Base-by-base conservation (phyloP, 1,140 invertebrate species). In the Musca domestica region DNA sequence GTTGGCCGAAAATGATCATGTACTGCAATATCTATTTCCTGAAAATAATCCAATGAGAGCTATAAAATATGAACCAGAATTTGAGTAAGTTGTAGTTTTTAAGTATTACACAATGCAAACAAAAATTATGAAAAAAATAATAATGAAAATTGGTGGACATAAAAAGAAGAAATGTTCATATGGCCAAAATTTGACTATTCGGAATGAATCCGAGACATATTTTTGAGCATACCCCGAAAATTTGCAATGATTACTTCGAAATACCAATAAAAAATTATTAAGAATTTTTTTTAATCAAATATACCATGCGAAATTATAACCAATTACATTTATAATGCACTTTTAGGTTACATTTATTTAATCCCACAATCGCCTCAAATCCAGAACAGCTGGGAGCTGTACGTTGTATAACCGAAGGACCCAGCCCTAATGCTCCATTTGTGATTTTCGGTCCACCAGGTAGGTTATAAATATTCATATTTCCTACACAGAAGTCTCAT, bases 401-500 rank as follows among this genome's bases (percentile, higher is more conserved):
- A 0, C 49, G 67, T 48, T 70, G 73, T n/a, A 76, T 80, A 48
- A 66, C 74, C 34, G 58, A 69, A 9, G 77, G 77, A 19, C 72
- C 77, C 12, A 80, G 67, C 30, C 23, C 17, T 2, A 58, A 68
- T 23, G 77, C 69, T 25, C 77, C 77, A 1, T 80, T 74, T 14
- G 75, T 80, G 6, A 68, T 80, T 5, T 77, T 80, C 61, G 77
- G 77, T 64, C 77, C 77, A 67, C 77, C 77, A 73, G 76, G 76
- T 77, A 14, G 54, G 25, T 47, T 15, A 17, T n/a, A 1, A 17
- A 48, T 67, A 23, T 17, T 51, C 14, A 4, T 17, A 49, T n/a
- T 17, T 25, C 34, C 10, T 10, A 41, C 10, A 41, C 34, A n/a
- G n/a, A n/a, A n/a, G n/a, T n/a, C n/a, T n/a, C n/a, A n/a, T n/a